Percentiles rank a stretch among this genome's conserved stretches.
phyloP scores from a whole-genome alignment of 1,140 invertebrate genomes.

The Drosophila persimilis region DNA sequence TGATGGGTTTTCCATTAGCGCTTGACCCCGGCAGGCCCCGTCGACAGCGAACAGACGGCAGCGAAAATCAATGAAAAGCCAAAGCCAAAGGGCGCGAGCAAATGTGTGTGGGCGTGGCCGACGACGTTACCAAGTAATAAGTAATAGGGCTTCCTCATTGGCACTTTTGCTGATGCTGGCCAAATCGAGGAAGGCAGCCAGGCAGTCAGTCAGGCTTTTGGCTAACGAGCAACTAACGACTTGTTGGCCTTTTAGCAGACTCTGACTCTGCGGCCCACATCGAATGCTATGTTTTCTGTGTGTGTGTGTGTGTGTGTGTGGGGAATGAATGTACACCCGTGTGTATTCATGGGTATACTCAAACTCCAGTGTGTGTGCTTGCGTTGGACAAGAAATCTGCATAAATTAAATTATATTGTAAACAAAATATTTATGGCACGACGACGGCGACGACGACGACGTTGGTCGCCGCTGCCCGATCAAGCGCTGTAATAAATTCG shows the following conservation, averaged over 20 bases:
- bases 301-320: no score
- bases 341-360: background rate
- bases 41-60: background rate
- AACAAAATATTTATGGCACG: slow-evolving; percentile 78
- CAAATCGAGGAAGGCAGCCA: slow-evolving; percentile 2
- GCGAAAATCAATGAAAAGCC: slow-evolving; percentile 66
- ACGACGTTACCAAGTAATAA: slow-evolving; percentile 60
- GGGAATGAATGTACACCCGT: slow-evolving; percentile 5
- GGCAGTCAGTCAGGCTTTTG: slow-evolving; percentile 1
- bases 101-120: slow-evolving; percentile 33
- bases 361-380: slow-evolving; percentile 26
- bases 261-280: slow-evolving; percentile 54
- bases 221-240: slow-evolving; percentile 53
- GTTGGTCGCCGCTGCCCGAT: slow-evolving; percentile 6
- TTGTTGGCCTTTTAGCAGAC: slow-evolving; percentile 53
- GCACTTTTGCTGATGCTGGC: slow-evolving; percentile 54
- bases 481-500: slow-evolving; percentile 76
- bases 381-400: slow-evolving; percentile 66
- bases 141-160: slow-evolving; percentile 72
- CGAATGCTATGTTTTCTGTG: slow-evolving; percentile 48
- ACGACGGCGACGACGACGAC: slow-evolving; percentile 14
- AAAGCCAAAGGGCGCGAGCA: background rate
- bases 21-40: slow-evolving; percentile 43
- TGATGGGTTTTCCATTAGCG: slow-evolving; percentile 62
- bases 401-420: slow-evolving; percentile 81